Evolutionary conservation across 2,797 vertebrate genomes (phyloP).

Genomic region (Merluccius polli): DNA sequence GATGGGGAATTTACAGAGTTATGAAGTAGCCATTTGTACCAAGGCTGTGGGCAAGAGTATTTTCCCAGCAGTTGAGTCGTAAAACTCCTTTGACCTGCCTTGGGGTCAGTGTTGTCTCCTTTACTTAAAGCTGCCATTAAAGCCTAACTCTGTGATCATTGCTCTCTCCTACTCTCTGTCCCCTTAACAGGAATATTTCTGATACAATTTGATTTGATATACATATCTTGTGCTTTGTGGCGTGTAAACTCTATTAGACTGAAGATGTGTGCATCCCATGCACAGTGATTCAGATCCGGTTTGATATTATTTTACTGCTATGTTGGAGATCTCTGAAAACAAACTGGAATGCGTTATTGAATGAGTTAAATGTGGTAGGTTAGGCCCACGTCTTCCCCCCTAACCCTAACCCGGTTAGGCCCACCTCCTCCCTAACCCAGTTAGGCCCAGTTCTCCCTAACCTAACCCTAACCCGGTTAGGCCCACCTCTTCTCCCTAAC

Average conservation of each 20-base stretch:
- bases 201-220: constrained; percentile 2
- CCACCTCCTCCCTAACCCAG: no score
- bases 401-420: no score
- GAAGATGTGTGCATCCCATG: neutral
- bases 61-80: constrained; percentile 16
- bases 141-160: constrained; percentile 42
- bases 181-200: constrained; percentile 11
- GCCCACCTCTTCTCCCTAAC: no score
- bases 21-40: constrained; percentile 30
- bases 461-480: no score
- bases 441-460: no score
- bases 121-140: constrained; percentile 48
- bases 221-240: neutral
- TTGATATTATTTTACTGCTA: neutral
- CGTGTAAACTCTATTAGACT: neutral
- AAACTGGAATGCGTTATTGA: neutral
- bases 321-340: neutral
- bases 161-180: constrained; percentile 21
- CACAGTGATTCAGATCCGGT: neutral
- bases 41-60: constrained; percentile 26
- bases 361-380: no score
- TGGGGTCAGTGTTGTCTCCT: constrained; percentile 10
- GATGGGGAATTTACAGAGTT: constrained; percentile 37
- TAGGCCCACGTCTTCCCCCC: no score
- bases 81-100: constrained; percentile 17